Evolutionary conservation across 2,113 vertebrate species (phyloP).

Genomic region (Oenanthe melanoleuca): DNA sequence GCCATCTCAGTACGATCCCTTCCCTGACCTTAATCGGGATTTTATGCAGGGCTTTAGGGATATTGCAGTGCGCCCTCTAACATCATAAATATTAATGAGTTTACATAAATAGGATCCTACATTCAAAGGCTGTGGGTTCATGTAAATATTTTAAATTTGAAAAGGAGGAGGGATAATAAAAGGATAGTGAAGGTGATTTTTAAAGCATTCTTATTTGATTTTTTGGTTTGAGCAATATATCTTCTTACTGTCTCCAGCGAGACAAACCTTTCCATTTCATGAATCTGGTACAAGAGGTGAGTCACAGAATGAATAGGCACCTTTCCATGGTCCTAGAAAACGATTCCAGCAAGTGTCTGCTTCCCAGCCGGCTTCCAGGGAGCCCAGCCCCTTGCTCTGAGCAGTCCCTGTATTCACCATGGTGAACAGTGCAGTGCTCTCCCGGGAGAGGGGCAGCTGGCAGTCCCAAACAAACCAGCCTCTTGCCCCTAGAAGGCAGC

Average conservation of each 20-base stretch:
- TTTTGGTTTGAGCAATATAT: background rate
- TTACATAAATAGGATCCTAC: conserved; percentile 52
- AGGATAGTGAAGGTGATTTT: conserved; percentile 26
- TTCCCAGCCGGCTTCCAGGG: background rate
- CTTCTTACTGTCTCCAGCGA: background rate
- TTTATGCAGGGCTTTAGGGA: conserved; percentile 58
- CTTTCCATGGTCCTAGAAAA: background rate
- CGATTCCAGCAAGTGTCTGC: background rate
- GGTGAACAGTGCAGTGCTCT: background rate
- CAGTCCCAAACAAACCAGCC: background rate
- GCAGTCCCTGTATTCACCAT: background rate
- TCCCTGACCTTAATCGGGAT: conserved; percentile 41
- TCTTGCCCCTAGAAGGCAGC: background rate
- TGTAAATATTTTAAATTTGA: conserved; percentile 43
- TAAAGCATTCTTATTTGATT: background rate
- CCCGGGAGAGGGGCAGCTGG: background rate
- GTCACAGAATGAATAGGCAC: background rate
- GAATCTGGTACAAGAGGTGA: background rate
- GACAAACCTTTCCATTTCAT: conserved; percentile 7
- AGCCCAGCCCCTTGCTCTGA: background rate
- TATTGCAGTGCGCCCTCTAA: conserved; percentile 41
- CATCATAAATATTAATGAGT: conserved; percentile 60
- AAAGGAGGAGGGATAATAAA: conserved; percentile 1
- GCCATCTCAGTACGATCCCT: conserved; percentile 23
- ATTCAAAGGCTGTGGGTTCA: conserved; percentile 39